These are phyloP conservation scores for Dasypogon diadema DNA, from an alignment of 2,888 invertebrate species.

Conservation along the genomic window DNA sequence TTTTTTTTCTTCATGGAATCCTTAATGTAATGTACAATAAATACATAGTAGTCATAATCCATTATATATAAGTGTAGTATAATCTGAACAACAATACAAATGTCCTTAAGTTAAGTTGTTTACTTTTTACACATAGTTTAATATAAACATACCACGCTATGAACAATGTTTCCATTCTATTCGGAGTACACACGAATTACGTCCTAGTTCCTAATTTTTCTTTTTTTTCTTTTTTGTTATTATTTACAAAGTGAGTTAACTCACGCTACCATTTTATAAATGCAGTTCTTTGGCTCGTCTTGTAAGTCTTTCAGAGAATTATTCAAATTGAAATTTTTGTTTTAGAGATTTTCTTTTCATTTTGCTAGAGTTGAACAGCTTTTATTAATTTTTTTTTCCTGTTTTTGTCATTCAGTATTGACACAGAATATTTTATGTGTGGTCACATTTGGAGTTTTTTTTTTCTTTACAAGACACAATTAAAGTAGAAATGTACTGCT, in stretches of 20 bases:
- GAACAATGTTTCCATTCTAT: constrained; percentile 44
- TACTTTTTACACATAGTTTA: constrained; percentile 53
- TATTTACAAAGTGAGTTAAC: constrained; percentile 9
- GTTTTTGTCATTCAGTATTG: too few relatives aligned
- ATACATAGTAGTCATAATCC: constrained; percentile 41
- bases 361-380: neutral
- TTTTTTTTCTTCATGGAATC: constrained; percentile 35
- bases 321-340: neutral
- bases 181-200: constrained; percentile 31
- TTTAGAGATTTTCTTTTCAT: neutral
- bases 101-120: constrained; percentile 31
- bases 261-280: constrained; percentile 21
- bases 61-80: constrained; percentile 39
- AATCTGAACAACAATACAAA: constrained; percentile 50
- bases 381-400: neutral
- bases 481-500: neutral
- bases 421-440: too few relatives aligned
- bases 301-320: neutral
- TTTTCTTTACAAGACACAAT: too few relatives aligned
- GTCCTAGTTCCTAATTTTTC: neutral
- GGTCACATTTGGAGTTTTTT: too few relatives aligned
- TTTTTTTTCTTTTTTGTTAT: constrained; percentile 16
- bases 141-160: constrained; percentile 55
- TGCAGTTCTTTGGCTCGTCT: constrained; percentile 23
- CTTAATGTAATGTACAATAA: constrained; percentile 31